Conservation (phyloP, 2,888 invertebrate species). For the Dicycla oo region DNA sequence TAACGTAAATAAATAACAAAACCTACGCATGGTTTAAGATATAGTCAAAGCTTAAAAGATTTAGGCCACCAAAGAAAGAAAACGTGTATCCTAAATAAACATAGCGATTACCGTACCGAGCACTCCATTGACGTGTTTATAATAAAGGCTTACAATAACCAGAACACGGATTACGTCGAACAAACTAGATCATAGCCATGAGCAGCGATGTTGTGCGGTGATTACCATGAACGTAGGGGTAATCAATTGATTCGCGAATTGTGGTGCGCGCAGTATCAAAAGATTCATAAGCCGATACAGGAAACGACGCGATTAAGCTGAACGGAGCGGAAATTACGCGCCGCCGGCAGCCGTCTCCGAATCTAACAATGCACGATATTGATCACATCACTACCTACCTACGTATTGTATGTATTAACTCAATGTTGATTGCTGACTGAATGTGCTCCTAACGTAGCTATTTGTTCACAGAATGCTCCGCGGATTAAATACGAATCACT, state of each 20-base stretch:
- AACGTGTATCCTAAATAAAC: slow-evolving; percentile 52
- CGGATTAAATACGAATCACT: slow-evolving; percentile 33
- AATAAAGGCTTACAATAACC: slow-evolving; percentile 51
- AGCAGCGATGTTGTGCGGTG: slow-evolving; percentile 50
- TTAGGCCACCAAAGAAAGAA: slow-evolving; percentile 51
- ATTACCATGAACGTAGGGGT: slow-evolving; percentile 58
- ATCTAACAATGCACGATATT: slow-evolving; percentile 67
- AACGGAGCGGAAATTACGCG: slow-evolving; percentile 69
- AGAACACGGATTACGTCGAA: slow-evolving; percentile 42
- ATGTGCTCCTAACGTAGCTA: slow-evolving; percentile 36
- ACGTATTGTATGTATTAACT: slow-evolving; percentile 51
- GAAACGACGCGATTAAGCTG: slow-evolving; percentile 66
- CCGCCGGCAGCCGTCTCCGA: slow-evolving; percentile 65
- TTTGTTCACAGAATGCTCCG: slow-evolving; percentile 26
- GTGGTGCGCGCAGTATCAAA: slow-evolving; percentile 58
- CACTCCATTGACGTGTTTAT: slow-evolving; percentile 52
- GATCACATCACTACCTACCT: slow-evolving; percentile 62
- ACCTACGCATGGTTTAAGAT: slow-evolving; percentile 14
- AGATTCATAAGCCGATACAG: slow-evolving; percentile 68
- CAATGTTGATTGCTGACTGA: slow-evolving; percentile 56
- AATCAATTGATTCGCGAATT: slow-evolving; percentile 67
- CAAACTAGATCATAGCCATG: slow-evolving; percentile 57
- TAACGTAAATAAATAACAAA: slow-evolving; percentile 21
- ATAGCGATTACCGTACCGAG: slow-evolving; percentile 27
- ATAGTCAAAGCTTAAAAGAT: slow-evolving; percentile 41